Evolutionary conservation across 2,797 vertebrate species (phyloP), one percentile per base, ranked within the genome.

Genomic region (Acestrorhynchus altus): DNA sequence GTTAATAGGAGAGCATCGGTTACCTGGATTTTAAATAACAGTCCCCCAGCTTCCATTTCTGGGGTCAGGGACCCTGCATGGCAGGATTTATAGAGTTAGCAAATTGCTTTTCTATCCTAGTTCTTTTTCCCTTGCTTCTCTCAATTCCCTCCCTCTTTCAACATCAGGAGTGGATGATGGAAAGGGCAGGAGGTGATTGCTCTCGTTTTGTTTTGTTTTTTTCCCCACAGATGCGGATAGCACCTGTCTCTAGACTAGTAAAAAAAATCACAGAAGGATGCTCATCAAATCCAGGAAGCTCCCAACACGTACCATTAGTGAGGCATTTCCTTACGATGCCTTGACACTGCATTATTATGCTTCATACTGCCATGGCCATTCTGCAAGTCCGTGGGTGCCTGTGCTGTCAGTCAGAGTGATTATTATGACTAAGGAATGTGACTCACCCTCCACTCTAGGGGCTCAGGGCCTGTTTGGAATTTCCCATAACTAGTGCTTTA

Each of bases 11-110:
- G 86, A 86, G 88, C 84, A 88, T 90, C 81, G 86, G 87, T 92
- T 92, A 92, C 87, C 91, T n/a, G 88, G 88, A 89, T 90, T 90
- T 88, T 90, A 91, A 92, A 92, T 91, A 90, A 93, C 88, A 90
- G 86, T 88, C 81, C 18, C n/a, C 67, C 83, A 86, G 88, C 87
- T 88, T 83, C 81, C 66, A 72, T 78, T 73, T 81, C 85, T 83
- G 77, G 80, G 85, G 87, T 89, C 82, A 83, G 74, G 83, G 78
- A 87, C 88, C 80, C 47, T 78, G 76, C 75, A 79, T 78, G 13
- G 65, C 74, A 79, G 86, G 87, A 91, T 93, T 92, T 91, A 93
- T 92, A 77, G 90, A 88, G 86, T 90, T 88, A 84, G 88, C 82
- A 91, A 92, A 92, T 92, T 89, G 88, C 88, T 91, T 92, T 91